phyloP scores from a whole-genome alignment of 2,888 invertebrate genomes.

The Gerris lacustris region DNA sequence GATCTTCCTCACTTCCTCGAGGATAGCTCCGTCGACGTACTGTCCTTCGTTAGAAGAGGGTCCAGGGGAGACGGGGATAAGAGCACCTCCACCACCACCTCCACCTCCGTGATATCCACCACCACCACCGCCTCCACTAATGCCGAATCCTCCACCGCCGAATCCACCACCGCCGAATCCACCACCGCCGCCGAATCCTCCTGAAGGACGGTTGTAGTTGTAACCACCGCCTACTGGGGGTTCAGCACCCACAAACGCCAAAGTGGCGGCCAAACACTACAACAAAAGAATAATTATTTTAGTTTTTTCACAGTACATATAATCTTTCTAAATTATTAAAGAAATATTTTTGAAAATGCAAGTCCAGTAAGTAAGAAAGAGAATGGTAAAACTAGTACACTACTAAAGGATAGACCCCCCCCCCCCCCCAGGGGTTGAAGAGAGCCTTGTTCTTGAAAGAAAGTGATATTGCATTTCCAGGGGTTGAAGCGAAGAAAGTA shows the following conservation, averaged over 20 bases:
- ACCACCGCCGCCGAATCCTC: constrained; percentile 34
- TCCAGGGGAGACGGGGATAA: constrained; percentile 62
- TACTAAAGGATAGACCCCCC: no score
- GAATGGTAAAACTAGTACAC: no score
- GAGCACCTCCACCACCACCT: constrained; percentile 46
- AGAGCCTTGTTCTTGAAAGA: no score
- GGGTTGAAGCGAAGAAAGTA: no score
- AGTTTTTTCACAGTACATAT: not conserved
- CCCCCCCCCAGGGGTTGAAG: no score
- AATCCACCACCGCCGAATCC: constrained; percentile 30
- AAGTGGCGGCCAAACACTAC: constrained; percentile 71
- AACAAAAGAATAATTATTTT: constrained; percentile 32
- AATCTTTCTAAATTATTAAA: no score
- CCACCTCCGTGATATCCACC: constrained; percentile 38
- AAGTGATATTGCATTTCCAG: no score
- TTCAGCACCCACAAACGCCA: constrained; percentile 28
- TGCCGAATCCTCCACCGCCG: constrained; percentile 38
- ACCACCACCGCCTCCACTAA: constrained; percentile 35
- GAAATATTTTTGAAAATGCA: no score
- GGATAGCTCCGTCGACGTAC: constrained; percentile 62
- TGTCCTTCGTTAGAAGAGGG: constrained; percentile 72
- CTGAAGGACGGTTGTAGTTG: constrained; percentile 58
- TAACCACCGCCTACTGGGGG: constrained; percentile 43
- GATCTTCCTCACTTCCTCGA: constrained; percentile 66
- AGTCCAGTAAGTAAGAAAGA: no score